Evolutionary conservation across 2,113 vertebrate species (phyloP), one percentile per base, ranked within the genome.

Genomic region (Odocoileus hemionus): DNA sequence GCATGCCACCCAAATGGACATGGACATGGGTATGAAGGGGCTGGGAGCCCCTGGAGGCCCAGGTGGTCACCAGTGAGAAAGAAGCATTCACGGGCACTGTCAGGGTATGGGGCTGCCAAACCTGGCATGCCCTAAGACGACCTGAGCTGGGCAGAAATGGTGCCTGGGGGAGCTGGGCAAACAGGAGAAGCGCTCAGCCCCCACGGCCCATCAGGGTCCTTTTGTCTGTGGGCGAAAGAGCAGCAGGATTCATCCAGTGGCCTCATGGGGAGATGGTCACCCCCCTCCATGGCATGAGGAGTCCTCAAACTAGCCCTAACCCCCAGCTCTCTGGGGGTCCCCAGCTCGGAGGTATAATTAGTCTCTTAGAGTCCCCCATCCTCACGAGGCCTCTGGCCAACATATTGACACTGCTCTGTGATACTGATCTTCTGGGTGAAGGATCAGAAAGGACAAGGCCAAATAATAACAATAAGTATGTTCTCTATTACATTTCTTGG

Each of bases 401-500:
- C 28, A 47, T 6, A 0, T 7, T 43, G 82, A 83, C 10, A 14
- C 57, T 17, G 36, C 33, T 60, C 17, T 76, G 94, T 85, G 58
- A 57, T 17, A 13, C 26, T 45, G 64, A 89, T 7, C 36, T 33
- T 79, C 79, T 84, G 33, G 25, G 45, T 33, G 64, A 94, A 85
- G 84, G 67, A 6, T 13, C 1, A 17, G 45, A 61, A 70, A 94
- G n/a, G 80, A n/a, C 7, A 88, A 88, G 64, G 74, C 79, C n/a
- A 84, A 1, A 25, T 4, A 84, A 1, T 43, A 2, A 25, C 3
- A 84, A 2, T 43, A 55, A 84, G 47, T 12, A 1, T 47, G 2
- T 26, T 79, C 76, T 89, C 25, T 58, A n/a, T n/a, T 55, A 50
- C 36, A 39, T 45, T 92, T 90, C 76, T 86, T 50, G 28, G 92